Percentiles rank a stretch among this genome's conserved stretches.
These are phyloP conservation scores for Poeciliopsis turrubarensis DNA, from an alignment of 2,113 vertebrate genomes.

Conservation along the genomic window DNA sequence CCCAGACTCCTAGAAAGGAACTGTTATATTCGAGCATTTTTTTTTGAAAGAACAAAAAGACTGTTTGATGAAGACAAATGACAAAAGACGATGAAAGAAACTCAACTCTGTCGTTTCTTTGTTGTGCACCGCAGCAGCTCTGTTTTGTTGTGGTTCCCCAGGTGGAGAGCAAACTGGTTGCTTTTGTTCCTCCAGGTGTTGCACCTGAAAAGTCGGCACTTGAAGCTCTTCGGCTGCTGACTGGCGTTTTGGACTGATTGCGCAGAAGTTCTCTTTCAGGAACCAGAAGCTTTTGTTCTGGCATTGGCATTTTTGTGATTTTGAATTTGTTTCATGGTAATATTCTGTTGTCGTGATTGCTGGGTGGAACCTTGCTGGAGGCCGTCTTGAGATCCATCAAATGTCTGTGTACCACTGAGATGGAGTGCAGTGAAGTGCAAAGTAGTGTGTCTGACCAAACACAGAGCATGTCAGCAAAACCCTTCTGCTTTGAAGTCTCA, in stretches of 20 bases:
- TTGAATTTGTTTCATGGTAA: neutral
- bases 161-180: neutral
- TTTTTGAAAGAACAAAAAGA: no score
- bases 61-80: neutral
- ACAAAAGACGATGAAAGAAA: neutral
- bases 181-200: neutral
- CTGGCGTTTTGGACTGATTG: neutral
- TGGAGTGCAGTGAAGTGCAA: neutral
- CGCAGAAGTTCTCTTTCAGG: neutral
- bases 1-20: no score
- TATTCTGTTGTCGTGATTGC: neutral
- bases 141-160: neutral
- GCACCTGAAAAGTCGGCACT: neutral
- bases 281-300: neutral
- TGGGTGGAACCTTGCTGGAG: neutral
- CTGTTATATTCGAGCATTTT: no score
- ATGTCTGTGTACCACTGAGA: neutral
- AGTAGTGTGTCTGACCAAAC: no score
- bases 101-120: neutral
- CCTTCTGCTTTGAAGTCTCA: neutral
- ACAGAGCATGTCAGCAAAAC: neutral
- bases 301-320: neutral
- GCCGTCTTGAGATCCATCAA: neutral
- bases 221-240: no score
- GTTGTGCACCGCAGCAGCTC: no score